Evolutionary conservation across 1,140 invertebrate genomes (phyloP), one percentile per base, ranked within the genome.

Genomic region (Calycopis cecrops): DNA sequence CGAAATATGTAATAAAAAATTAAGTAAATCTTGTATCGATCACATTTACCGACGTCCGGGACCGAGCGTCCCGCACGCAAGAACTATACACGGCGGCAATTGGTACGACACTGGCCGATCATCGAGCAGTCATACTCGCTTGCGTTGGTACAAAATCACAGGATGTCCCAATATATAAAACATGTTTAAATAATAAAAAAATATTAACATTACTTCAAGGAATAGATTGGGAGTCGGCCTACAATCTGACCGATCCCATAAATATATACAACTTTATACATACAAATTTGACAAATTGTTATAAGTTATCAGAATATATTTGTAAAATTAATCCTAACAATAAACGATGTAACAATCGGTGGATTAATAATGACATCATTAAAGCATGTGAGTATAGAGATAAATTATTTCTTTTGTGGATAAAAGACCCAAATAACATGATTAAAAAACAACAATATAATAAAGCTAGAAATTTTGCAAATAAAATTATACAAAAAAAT

Each of bases 11-110:
- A n/a, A n/a, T n/a, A n/a, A n/a, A n/a, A 28, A 44, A 16, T 9
- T 57, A 38, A 33, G 10, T 38, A 57, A 48, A 53, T 52, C 52
- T 14, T 61, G 54, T 21, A 61, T 61, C 33, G 54, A 61, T 34
- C 59, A 61, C 33, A 61, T 61, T 12, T 56, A 37, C 14, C 40
- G 9, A 3, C 18, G 49, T n/a, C n/a, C n/a, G n/a, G n/a, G n/a
- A n/a, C n/a, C n/a, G n/a, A n/a, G n/a, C n/a, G 48, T 60, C 54
- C 35, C 49, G 17, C 34, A 21, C 59, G 35, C 54, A 55, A 52
- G 59, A 60, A 34, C 38, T 56, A 4, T 56, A 56, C 42, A 48
- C 49, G 2, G 48, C 50, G 14, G 54, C 53, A 7, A 11, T 59
- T 9, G 57, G 52, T 6, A 55, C 52, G 34, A 34, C n/a, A 60